Conservation (phyloP, 2,888 invertebrate genomes). For the Patella pellucida region DNA sequence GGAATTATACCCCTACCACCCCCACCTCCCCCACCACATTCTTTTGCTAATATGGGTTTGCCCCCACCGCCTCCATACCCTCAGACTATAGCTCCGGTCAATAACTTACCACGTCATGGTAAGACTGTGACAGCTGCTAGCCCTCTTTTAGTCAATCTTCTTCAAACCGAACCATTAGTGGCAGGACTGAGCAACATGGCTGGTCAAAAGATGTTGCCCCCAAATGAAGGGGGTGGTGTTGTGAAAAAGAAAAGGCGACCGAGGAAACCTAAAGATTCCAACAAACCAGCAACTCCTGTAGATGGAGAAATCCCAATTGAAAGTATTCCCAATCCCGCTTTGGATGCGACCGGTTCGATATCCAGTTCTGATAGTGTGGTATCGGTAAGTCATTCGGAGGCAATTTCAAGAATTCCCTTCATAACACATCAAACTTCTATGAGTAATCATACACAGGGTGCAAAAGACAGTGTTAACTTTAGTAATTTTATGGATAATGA, state of each 20-base stretch:
- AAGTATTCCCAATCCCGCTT: slow-evolving; percentile 40
- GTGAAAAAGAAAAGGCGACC: slow-evolving; percentile 52
- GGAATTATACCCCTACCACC: slow-evolving; percentile 32
- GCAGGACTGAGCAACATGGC: slow-evolving; percentile 44
- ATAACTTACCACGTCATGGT: slow-evolving; percentile 54
- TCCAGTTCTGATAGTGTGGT: neutral
- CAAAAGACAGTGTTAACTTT: neutral
- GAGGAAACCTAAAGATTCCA: slow-evolving; percentile 51
- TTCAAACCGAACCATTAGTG: slow-evolving; percentile 82
- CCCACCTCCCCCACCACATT: slow-evolving; percentile 14
- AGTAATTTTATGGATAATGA: slow-evolving; percentile 12
- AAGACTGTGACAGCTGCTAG: slow-evolving; percentile 76
- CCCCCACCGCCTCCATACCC: slow-evolving; percentile 63
- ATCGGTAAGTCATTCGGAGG: neutral
- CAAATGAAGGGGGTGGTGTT: slow-evolving; percentile 42
- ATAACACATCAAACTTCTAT: neutral
- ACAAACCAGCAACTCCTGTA: slow-evolving; percentile 26
- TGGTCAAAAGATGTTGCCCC: slow-evolving; percentile 50
- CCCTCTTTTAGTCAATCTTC: slow-evolving; percentile 89
- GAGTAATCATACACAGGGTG: slow-evolving; percentile 2
- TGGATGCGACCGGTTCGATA: slow-evolving; percentile 30
- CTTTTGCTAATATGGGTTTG: slow-evolving; percentile 35
- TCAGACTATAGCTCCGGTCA: slow-evolving; percentile 47
- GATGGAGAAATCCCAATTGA: slow-evolving; percentile 42
- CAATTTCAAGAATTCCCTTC: slow-evolving; percentile 1